Percentiles rank a stretch among this genome's conserved stretches.
phyloP scores from a whole-genome alignment of 2,113 vertebrate genomes.

The Myotis yumanensis region DNA sequence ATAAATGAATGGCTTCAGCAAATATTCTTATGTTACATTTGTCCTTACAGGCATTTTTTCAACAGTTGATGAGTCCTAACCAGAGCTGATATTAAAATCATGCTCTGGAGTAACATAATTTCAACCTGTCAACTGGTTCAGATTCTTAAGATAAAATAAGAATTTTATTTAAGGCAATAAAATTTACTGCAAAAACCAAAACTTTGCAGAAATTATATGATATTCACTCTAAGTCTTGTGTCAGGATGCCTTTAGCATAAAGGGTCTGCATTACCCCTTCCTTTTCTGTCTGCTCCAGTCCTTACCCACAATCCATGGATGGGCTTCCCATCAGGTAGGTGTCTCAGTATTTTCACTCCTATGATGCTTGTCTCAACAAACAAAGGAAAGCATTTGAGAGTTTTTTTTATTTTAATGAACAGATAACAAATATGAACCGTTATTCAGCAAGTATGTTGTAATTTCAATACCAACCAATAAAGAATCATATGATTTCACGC shows the following conservation, averaged over 20 bases:
- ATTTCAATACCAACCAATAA: neutral
- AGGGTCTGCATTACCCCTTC: neutral
- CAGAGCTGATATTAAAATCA: constrained; percentile 76
- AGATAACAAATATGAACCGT: neutral
- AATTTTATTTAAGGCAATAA: constrained; percentile 56
- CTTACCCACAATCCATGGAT: neutral
- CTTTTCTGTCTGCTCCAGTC: neutral
- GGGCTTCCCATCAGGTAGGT: neutral
- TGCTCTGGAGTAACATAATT: constrained; percentile 77
- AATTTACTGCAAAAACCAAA: constrained; percentile 61
- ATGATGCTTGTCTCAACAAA: neutral
- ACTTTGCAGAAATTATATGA: constrained; percentile 50
- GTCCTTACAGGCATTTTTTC: constrained; percentile 76
- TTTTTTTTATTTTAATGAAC: neutral
- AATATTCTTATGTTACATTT: constrained; percentile 77
- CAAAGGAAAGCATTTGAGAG: neutral
- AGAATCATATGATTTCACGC: neutral
- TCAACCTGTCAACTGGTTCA: constrained; percentile 70
- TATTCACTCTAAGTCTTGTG: neutral
- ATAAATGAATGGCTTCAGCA: constrained; percentile 79
- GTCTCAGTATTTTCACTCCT: neutral
- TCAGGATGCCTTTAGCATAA: neutral
- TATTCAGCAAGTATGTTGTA: neutral
- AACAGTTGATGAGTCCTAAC: constrained; percentile 71
- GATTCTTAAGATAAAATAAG: constrained; percentile 45